phyloP scores from a whole-genome alignment of 2,888 invertebrate species.

The Nomada ruficornis region DNA sequence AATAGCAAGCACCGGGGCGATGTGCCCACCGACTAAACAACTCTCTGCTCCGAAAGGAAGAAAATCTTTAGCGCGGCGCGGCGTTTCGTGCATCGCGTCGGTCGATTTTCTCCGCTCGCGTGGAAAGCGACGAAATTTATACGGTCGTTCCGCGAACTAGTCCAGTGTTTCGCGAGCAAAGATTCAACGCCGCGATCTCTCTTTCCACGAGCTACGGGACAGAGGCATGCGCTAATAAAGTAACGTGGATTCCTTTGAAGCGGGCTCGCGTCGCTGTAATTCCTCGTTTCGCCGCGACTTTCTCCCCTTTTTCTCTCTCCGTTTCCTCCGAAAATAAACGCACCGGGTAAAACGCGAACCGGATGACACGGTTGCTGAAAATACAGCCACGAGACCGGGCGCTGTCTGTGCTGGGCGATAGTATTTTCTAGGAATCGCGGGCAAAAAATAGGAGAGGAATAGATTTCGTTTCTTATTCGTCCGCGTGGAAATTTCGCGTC shows the following conservation, averaged over 20 bases:
- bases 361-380: conserved; percentile 76
- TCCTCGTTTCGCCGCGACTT: conserved; percentile 58
- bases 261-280: conserved; percentile 72
- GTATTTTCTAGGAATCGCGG: conserved; percentile 59
- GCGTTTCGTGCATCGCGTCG: not conserved
- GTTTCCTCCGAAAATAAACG: conserved; percentile 72
- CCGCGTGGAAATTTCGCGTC: not conserved
- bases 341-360: conserved; percentile 66
- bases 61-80: not conserved
- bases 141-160: conserved; percentile 41
- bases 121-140: conserved; percentile 41
- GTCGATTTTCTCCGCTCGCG: conserved; percentile 4
- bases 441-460: not conserved
- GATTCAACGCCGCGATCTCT: conserved; percentile 60
- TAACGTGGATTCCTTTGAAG: conserved; percentile 76
- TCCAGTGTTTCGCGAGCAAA: conserved; percentile 25
- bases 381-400: conserved; percentile 63
- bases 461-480: conserved; percentile 43
- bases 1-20: not conserved
- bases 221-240: conserved; percentile 68
- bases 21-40: not conserved
- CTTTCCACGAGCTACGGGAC: conserved; percentile 49
- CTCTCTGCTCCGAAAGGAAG: not conserved
- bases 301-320: conserved; percentile 48
- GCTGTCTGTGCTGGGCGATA: conserved; percentile 36